phyloP scores from a whole-genome alignment of 2,888 invertebrate genomes.

The Copidosoma aretas region DNA sequence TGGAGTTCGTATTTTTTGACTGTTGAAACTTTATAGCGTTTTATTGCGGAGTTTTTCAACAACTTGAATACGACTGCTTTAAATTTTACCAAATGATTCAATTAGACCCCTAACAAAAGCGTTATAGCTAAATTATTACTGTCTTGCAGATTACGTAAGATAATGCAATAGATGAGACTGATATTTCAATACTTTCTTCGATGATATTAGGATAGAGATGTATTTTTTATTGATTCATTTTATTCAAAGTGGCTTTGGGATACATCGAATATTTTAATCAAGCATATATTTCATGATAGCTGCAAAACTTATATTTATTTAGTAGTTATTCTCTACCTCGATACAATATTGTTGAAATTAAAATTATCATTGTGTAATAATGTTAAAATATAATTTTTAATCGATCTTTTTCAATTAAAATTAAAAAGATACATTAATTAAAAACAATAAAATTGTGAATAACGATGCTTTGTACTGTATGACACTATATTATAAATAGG shows the following conservation, averaged over 20 bases:
- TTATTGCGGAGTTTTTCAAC: not conserved
- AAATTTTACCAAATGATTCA: too few relatives aligned
- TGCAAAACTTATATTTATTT: not conserved
- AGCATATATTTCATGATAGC: not conserved
- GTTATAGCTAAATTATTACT: constrained; percentile 10
- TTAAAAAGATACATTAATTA: not conserved
- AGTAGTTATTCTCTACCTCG: not conserved
- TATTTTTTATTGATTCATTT: not conserved
- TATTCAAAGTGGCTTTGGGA: not conserved
- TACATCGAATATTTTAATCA: not conserved
- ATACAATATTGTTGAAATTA: not conserved
- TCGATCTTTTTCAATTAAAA: not conserved
- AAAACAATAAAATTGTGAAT: not conserved
- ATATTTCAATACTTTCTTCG: constrained; percentile 32
- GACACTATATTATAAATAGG: constrained; percentile 23
- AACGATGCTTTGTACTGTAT: not conserved
- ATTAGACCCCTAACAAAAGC: too few relatives aligned
- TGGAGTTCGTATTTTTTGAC: not conserved
- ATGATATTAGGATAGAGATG: constrained; percentile 7
- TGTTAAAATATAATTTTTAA: too few relatives aligned
- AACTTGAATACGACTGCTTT: not conserved
- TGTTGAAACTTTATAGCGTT: not conserved
- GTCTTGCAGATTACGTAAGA: constrained; percentile 20
- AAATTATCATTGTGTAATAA: too few relatives aligned
- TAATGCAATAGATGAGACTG: constrained; percentile 38